Conservation (phyloP, 2,113 vertebrate species). For the Macaca fascicularis region T2T-MFA8v1.1 NC_088376.1:179728501-179729000, state of each 20-base stretch:
- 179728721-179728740: not conserved
- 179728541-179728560: not conserved
- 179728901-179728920: fast-evolving
- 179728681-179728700: not conserved
- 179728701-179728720: not conserved
- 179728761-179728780: not conserved
- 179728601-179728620: not conserved
- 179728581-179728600: not conserved
- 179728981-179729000: not conserved
- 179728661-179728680: not conserved
- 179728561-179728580: not conserved
- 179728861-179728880: not conserved
- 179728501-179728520: not conserved
- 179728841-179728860: not conserved
- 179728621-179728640: not conserved
- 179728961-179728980: not conserved
- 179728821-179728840: not conserved
- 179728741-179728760: not conserved
- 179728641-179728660: not conserved
- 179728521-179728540: not conserved
- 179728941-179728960: not conserved
- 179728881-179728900: not conserved
- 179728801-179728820: not conserved
- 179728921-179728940: not conserved
- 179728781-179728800: not conserved